These are phyloP conservation scores for Trichechus manatus DNA, from an alignment of 2,113 vertebrate genomes.

Conservation along the genomic window DNA sequence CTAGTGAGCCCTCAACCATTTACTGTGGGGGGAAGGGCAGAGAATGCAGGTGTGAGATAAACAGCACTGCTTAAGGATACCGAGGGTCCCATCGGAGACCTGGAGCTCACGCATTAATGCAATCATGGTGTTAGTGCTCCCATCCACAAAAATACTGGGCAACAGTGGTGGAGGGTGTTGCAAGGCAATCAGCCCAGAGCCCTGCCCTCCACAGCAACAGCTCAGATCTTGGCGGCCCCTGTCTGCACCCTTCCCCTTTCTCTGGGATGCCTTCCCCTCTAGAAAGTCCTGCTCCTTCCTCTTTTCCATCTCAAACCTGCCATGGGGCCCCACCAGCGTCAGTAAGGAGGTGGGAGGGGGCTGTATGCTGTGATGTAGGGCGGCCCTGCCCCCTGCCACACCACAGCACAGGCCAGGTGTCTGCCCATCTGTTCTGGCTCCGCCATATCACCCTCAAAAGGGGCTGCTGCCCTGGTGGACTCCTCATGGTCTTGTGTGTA, in stretches of 20 bases:
- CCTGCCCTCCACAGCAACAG: neutral
- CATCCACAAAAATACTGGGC: neutral
- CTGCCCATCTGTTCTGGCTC: too few relatives aligned
- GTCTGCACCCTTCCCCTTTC: neutral
- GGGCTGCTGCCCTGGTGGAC: neutral
- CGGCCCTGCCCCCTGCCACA: too few relatives aligned
- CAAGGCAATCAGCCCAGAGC: neutral
- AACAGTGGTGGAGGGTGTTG: neutral
- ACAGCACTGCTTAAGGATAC: neutral
- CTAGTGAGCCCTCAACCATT: accelerated
- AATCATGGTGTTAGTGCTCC: accelerated
- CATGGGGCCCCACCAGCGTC: accelerated
- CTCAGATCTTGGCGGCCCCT: neutral
- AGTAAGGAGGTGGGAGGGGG: accelerated
- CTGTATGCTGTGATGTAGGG: accelerated
- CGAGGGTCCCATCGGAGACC: neutral
- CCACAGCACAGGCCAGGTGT: neutral
- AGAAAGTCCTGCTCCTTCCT: neutral
- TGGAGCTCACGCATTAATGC: neutral
- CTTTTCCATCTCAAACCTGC: neutral
- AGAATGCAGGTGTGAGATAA: accelerated
- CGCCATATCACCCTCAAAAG: neutral
- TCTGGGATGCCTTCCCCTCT: neutral
- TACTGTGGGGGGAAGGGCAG: accelerated
- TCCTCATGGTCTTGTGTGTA: accelerated